Conservation (phyloP, 2,113 vertebrate species). For the Tretioscincus oriximinensis region DNA sequence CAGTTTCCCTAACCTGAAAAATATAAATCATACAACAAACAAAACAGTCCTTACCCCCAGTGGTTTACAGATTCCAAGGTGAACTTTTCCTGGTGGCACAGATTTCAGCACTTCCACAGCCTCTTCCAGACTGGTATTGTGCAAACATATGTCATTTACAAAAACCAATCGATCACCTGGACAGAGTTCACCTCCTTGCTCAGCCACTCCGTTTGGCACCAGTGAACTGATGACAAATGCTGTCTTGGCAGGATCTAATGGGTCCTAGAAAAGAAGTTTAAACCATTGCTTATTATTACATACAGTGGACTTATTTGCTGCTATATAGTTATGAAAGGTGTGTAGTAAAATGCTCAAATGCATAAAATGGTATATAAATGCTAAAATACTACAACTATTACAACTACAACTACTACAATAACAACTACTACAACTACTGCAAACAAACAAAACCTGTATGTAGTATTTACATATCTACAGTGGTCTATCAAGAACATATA, state of each 20-base stretch:
- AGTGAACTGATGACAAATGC: slow-evolving; percentile 94
- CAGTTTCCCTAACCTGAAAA: not conserved
- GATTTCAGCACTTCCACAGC: slow-evolving; percentile 91
- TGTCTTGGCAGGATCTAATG: slow-evolving; percentile 82
- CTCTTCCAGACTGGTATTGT: slow-evolving; percentile 74
- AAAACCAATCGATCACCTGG: slow-evolving; percentile 92
- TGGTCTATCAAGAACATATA: not conserved
- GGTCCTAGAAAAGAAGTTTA: slow-evolving; percentile 81
- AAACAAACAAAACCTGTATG: not conserved
- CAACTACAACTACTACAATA: no score
- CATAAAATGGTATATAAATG: no score
- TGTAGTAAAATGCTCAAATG: no score
- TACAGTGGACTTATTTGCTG: no score
- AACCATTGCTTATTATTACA: no score
- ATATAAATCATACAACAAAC: rapidly evolving
- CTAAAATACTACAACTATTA: no score
- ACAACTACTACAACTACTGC: no score
- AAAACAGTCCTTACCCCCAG: slow-evolving; percentile 76
- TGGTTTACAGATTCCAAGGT: slow-evolving; percentile 90
- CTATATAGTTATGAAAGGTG: no score
- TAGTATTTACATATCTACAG: not conserved
- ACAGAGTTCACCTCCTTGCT: slow-evolving; percentile 76
- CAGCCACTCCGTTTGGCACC: slow-evolving; percentile 83
- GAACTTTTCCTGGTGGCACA: slow-evolving; percentile 78
- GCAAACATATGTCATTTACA: slow-evolving; percentile 83